Evolutionary conservation across 2,797 vertebrate genomes (phyloP).

Genomic region (Odontamblyopus lacepedii): DNA sequence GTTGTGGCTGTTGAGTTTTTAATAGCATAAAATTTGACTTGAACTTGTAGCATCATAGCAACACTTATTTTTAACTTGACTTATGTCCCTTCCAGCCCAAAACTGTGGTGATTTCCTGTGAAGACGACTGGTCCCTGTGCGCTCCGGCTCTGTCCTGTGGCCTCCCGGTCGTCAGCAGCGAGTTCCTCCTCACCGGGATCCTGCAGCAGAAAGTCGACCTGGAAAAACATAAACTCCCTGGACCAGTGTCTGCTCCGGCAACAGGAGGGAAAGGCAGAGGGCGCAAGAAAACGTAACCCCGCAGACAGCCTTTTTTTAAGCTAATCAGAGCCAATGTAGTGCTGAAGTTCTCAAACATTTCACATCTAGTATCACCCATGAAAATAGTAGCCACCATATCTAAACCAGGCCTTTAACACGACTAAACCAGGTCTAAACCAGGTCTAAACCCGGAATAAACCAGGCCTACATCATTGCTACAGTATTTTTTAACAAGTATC

Average conservation of each 20-base stretch:
- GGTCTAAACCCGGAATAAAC: not conserved
- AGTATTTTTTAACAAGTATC: not conserved
- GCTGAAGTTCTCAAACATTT: not conserved
- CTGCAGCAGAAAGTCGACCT: constrained; percentile 83
- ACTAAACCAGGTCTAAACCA: not conserved
- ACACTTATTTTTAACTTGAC: no score
- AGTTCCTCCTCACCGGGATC: constrained; percentile 89
- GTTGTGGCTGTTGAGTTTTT: no score
- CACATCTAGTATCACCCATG: not conserved
- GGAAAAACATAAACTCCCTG: constrained; percentile 65
- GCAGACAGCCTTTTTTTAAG: no score
- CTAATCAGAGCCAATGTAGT: not conserved
- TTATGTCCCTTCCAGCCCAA: constrained; percentile 67
- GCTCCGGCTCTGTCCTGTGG: constrained; percentile 66
- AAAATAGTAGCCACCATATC: not conserved
- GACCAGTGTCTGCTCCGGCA: constrained; percentile 19
- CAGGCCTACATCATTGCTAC: not conserved
- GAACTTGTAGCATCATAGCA: no score
- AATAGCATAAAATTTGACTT: no score
- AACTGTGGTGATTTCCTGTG: constrained; percentile 85
- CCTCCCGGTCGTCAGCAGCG: constrained; percentile 81
- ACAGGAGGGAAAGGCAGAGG: constrained; percentile 51
- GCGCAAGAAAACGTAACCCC: constrained; percentile 57
- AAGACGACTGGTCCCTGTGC: constrained; percentile 79
- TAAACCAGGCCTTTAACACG: not conserved